Percentiles rank a stretch among this genome's conserved stretches.
phyloP scores from a whole-genome alignment of 2,888 invertebrate genomes.

The Sinhomidia bicolor region DNA sequence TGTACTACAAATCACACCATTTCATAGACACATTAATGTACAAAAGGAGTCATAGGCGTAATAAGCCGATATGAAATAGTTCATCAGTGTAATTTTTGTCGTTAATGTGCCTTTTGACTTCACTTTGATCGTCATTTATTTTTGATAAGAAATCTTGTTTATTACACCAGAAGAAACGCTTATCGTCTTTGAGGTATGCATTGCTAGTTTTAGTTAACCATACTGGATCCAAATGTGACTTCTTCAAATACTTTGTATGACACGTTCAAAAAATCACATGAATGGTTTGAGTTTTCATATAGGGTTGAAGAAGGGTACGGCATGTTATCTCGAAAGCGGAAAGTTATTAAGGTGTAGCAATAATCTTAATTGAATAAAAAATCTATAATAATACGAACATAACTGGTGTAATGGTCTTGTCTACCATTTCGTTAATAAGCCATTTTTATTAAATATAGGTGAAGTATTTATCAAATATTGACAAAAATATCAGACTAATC shows the following conservation, averaged over 20 bases:
- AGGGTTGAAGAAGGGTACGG: neutral
- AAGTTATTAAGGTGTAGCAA: neutral
- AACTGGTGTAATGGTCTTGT: too few species aligned
- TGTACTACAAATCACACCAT: neutral
- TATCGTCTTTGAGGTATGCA: neutral
- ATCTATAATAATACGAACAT: too few species aligned
- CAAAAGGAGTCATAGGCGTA: neutral
- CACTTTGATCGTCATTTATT: constrained; percentile 57
- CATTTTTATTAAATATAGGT: too few species aligned
- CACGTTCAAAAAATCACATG: neutral
- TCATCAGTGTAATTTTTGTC: constrained; percentile 70
- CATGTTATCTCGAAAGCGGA: neutral
- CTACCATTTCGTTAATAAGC: too few species aligned
- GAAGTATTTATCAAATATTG: neutral
- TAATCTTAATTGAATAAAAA: neutral
- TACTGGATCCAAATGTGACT: neutral
- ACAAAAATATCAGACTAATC: neutral
- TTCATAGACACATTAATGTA: neutral
- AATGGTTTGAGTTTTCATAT: neutral
- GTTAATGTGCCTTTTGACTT: constrained; percentile 57
- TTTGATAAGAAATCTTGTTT: constrained; percentile 59
- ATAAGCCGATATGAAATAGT: constrained; percentile 53
- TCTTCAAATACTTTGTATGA: neutral
- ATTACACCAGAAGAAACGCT: constrained; percentile 49
- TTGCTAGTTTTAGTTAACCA: neutral